These are phyloP conservation scores for Schizaphis graminum DNA, from an alignment of 2,888 invertebrate genomes.

Conservation along the genomic window DNA sequence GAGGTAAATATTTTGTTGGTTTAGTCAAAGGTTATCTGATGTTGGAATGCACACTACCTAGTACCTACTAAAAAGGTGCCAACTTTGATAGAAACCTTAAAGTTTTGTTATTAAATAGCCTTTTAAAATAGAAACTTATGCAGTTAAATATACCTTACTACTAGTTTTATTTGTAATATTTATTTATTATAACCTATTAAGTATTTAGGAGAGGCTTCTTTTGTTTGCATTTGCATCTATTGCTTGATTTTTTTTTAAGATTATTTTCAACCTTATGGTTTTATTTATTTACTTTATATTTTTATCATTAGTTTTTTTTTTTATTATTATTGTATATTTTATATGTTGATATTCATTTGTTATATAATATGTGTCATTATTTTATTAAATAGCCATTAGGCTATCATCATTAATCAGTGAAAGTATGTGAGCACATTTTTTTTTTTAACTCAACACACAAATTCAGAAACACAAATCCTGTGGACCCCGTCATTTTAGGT, in stretches of 20 bases:
- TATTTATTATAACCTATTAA: not conserved
- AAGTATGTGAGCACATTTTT: slow-evolving; percentile 53
- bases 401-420: slow-evolving; percentile 60
- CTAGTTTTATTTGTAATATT: not conserved
- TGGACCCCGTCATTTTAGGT: slow-evolving; percentile 61
- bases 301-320: slow-evolving; percentile 33
- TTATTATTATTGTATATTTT: slow-evolving; percentile 43
- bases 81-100: slow-evolving; percentile 3
- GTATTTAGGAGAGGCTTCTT: slow-evolving; percentile 32
- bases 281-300: slow-evolving; percentile 29
- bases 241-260: slow-evolving; percentile 37
- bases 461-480: slow-evolving; percentile 64
- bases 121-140: not conserved
- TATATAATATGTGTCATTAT: slow-evolving; percentile 58
- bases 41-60: not conserved
- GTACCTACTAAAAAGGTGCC: not conserved
- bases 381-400: slow-evolving; percentile 53
- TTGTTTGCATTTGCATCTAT: slow-evolving; percentile 25
- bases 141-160: not conserved
- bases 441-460: slow-evolving; percentile 57
- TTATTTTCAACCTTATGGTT: slow-evolving; percentile 24
- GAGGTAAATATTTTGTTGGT: not conserved
- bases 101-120: not conserved
- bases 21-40: slow-evolving; percentile 25
- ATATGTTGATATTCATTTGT: slow-evolving; percentile 59